These are phyloP conservation scores for Anguilla marmorata DNA, from an alignment of 2,797 vertebrate species.

Conservation along the genomic window DNA sequence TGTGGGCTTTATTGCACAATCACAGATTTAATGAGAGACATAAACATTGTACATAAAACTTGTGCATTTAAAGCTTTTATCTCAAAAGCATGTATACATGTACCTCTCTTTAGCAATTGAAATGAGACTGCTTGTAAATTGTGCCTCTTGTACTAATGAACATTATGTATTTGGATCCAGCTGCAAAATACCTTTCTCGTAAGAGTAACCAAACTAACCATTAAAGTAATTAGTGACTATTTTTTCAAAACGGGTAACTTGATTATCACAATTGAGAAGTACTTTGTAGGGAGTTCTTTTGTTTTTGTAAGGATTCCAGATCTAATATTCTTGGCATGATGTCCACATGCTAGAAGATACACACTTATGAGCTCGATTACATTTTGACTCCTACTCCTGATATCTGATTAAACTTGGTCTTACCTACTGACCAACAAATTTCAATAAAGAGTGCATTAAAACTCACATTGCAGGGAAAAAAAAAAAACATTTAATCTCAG, in stretches of 20 bases:
- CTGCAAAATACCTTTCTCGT: neutral
- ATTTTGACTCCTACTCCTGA: neutral
- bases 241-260: neutral
- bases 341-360: neutral
- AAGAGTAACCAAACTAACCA: neutral
- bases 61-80: neutral
- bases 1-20: neutral
- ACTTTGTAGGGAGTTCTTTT: conserved; percentile 18
- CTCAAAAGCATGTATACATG: neutral
- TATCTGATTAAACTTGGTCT: conserved; percentile 9
- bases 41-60: neutral
- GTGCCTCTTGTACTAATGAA: conserved; percentile 11
- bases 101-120: neutral
- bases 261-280: neutral
- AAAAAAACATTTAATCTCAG: conserved; percentile 12
- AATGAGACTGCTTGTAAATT: conserved; percentile 21
- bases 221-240: conserved; percentile 6
- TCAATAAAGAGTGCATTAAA: neutral
- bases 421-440: conserved; percentile 39
- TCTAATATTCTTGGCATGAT: conserved; percentile 1
- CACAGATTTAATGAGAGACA: neutral
- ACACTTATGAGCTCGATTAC: neutral
- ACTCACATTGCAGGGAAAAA: conserved; percentile 29
- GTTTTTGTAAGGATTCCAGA: neutral
- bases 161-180: neutral